Base-by-base conservation (phyloP, 2,113 vertebrate species). In the Hydropotes inermis region DNA sequence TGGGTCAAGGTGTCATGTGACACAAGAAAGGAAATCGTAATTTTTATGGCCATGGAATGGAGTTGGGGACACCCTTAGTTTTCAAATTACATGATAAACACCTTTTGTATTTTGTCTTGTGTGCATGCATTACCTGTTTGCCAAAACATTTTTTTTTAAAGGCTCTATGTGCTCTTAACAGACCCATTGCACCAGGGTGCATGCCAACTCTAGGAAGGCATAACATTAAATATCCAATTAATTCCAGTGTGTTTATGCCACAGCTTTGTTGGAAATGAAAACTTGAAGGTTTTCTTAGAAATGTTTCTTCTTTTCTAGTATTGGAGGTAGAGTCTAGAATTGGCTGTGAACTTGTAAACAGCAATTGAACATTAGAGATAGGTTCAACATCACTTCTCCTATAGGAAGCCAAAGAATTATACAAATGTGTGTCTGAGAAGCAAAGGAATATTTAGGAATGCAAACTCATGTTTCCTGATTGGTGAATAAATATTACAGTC, bases 371-470 rank as follows among this genome's bases (percentile, higher is more conserved):
- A 88, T 23, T 94, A 30, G 39, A 83, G 70, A 19, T 19, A 36
- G 28, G 54, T 89, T 96, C 83, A 89, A 36, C 17, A 84, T 83
- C 61, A 67, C 5, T 89, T 61, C 30, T 92, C 60, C 36, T 27
- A 47, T 43, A 39, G 83, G 45, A 96, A 93, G 82, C 39, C 52
- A 43, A 97, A 84, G 43, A 94, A 94, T 83, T 47, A 89, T 50
- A 86, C 39, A 90, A 67, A 93, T 76, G 36, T 19, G n/a, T 79
- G 36, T 94, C 87, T 83, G 70, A 97, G 61, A 98, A 98, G 33
- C 83, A 89, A 55, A 96, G 64, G 19, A 58, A 33, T 55, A 58
- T 61, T 97, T 95, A 97, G 91, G 95, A 96, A 97, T 57, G 11
- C 58, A 88, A 88, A 78, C 70, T 95, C 57, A 50, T 30, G 57